These are phyloP conservation scores for Vireo altiloquus DNA, from an alignment of 2,113 vertebrate genomes.

Conservation along the genomic window DNA sequence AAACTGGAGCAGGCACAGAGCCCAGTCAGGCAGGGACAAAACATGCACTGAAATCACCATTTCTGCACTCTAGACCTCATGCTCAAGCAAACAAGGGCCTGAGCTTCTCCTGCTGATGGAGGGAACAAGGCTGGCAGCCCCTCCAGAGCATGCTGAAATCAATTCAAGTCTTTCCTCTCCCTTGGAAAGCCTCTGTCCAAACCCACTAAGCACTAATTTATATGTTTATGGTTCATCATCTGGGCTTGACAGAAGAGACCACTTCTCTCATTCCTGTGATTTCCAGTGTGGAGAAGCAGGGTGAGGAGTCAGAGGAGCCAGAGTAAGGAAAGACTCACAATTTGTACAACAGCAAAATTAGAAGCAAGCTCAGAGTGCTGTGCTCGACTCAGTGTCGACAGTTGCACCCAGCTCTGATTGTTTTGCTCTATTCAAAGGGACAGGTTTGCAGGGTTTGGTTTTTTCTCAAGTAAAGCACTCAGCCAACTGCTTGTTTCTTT, in stretches of 20 bases:
- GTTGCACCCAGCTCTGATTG: background rate
- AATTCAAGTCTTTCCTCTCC: background rate
- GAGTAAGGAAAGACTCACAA: background rate
- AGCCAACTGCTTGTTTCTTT: background rate
- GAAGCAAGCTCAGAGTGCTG: background rate
- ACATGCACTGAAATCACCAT: background rate
- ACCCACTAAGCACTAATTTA: background rate
- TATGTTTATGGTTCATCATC: background rate
- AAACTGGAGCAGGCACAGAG: background rate
- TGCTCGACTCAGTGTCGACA: background rate
- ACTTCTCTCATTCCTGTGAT: background rate
- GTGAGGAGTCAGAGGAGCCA: background rate
- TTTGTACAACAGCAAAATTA: fast-evolving
- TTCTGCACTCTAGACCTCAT: background rate
- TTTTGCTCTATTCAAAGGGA: background rate
- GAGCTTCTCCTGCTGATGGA: background rate
- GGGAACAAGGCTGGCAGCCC: background rate
- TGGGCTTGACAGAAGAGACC: background rate
- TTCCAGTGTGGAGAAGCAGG: fast-evolving
- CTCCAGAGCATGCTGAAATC: fast-evolving
- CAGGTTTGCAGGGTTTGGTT: fast-evolving
- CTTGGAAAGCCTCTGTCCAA: background rate
- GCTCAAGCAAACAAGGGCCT: background rate
- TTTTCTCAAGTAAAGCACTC: background rate
- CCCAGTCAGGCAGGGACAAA: background rate